Evolutionary conservation across 2,888 invertebrate genomes (phyloP), one percentile per base, ranked within the genome.

Genomic region (Patella pellucida): DNA sequence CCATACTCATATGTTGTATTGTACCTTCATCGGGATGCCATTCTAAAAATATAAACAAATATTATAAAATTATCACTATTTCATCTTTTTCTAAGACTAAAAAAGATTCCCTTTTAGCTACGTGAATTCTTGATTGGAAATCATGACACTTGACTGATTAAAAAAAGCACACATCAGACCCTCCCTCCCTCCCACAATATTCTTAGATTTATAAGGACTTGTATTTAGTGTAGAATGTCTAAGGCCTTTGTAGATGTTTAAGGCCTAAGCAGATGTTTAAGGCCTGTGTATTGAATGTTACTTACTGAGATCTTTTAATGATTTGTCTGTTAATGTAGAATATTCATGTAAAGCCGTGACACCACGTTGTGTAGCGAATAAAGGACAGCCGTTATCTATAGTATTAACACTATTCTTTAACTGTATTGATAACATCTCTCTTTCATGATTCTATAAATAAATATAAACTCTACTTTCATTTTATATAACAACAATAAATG

Each of bases 351-450:
- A 91, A 3, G 94, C 92, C 2, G 89, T 85, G 72, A 92, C 81
- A n/a, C 91, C 89, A 84, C 90, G 80, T 69, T 86, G 72, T n/a
- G 91, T 88, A 83, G 91, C 82, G 83, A 93, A 79, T 84, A 92
- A 79, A 79, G 93, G 90, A 85, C 92, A 93, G 50, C 91, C 92
- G 1, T 91, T 91, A 56, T 93, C 92, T 71, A 91, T 89, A 3
- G 91, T 89, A 71, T 92, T 89, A 0, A 90, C 85, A 0, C 94
- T 93, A 85, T 93, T 92, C 27, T 93, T 91, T n/a, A 95, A 90
- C 31, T 95, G 93, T 0, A 94, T 93, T 76, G 93, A 92, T 78
- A 96, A 89, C 81, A 95, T 94, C 1, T 93, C 93, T 16, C 93
- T 92, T 23, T 95, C 92, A 19, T 93, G 93, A 81, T 82, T 79